A percentile compares a stretch with the other conserved stretches of the same genome.
phyloP scores from a whole-genome alignment of 2,888 invertebrate genomes.

The Tiliacea citrago region DNA sequence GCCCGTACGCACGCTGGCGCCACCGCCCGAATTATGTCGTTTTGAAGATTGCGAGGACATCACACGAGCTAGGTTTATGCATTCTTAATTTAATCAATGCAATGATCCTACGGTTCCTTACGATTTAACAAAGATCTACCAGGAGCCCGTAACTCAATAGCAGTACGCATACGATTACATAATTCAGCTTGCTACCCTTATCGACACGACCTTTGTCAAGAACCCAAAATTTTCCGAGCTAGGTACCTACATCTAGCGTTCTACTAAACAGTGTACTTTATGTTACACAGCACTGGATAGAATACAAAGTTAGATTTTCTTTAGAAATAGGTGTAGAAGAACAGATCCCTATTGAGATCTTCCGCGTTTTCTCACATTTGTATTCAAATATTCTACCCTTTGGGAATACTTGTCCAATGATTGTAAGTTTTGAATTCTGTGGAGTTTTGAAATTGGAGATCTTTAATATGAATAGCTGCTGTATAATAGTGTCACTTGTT shows the following conservation, averaged over 20 bases:
- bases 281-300: slow-evolving; percentile 42
- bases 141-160: slow-evolving; percentile 35
- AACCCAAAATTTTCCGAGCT: slow-evolving; percentile 13
- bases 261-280: slow-evolving; percentile 60
- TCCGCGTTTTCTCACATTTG: slow-evolving; percentile 71
- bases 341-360: slow-evolving; percentile 69
- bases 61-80: too few species aligned
- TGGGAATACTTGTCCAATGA: slow-evolving; percentile 69
- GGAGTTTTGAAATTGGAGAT: slow-evolving; percentile 41
- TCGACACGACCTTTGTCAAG: slow-evolving; percentile 29
- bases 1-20: too few species aligned
- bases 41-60: too few species aligned
- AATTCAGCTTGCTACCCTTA: slow-evolving; percentile 31
- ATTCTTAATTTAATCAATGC: neutral
- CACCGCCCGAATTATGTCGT: too few species aligned
- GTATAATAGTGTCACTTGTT: slow-evolving; percentile 33
- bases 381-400: slow-evolving; percentile 77
- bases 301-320: slow-evolving; percentile 60
- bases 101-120: neutral
- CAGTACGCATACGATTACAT: slow-evolving; percentile 26
- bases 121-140: slow-evolving; percentile 7
- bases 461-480: slow-evolving; percentile 54
- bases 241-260: slow-evolving; percentile 20
- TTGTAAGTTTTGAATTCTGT: slow-evolving; percentile 63
- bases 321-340: slow-evolving; percentile 49